A percentile compares a stretch with the other conserved stretches of the same genome.
These are phyloP conservation scores for Rapana venosa DNA, from an alignment of 2,888 invertebrate genomes.

Conservation along the genomic window DNA sequence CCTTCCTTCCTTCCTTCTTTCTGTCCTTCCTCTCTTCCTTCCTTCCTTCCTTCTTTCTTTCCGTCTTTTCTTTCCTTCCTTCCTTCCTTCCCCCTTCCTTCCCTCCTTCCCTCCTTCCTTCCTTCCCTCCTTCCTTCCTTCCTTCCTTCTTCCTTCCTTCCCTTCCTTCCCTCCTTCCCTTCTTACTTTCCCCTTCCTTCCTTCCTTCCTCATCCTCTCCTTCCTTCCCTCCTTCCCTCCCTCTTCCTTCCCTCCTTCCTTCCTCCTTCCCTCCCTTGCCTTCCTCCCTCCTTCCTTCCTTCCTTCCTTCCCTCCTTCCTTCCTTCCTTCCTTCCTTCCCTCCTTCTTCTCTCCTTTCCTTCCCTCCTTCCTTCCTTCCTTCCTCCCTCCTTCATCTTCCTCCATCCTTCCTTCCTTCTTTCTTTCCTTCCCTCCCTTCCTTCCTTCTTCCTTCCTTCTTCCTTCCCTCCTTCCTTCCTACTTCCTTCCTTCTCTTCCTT, in stretches of 20 bases:
- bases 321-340: neutral
- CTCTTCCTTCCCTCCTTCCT: neutral
- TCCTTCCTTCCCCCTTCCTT: neutral
- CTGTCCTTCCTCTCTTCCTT: neutral
- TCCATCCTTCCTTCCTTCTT: neutral
- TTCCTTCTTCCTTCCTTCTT: neutral
- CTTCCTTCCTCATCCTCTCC: neutral
- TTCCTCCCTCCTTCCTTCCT: neutral
- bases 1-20: too few species aligned
- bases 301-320: neutral
- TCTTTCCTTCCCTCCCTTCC: neutral
- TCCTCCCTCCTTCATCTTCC: neutral
- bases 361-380: neutral
- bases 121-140: neutral
- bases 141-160: neutral
- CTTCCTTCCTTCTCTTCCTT: neutral
- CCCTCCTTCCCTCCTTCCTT: neutral
- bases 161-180: neutral
- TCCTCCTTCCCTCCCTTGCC: neutral
- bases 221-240: neutral
- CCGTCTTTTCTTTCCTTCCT: neutral
- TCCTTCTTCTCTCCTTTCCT: neutral
- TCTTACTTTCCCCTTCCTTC: neutral
- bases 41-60: too few species aligned
- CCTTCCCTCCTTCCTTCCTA: neutral